Evolutionary conservation across 1,140 invertebrate genomes (phyloP).

Genomic region (Bacillus rossius): DNA sequence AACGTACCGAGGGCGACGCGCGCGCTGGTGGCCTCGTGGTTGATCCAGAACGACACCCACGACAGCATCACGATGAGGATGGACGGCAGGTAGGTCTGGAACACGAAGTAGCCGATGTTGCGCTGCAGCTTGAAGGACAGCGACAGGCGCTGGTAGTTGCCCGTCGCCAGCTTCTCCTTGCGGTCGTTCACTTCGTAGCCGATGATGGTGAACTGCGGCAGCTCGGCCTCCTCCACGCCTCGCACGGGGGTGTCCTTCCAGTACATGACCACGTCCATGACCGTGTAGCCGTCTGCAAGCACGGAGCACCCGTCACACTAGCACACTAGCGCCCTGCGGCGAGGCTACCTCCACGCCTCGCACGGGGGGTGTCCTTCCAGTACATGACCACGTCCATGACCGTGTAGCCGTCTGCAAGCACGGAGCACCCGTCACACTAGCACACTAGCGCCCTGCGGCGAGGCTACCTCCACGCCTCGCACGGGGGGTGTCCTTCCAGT

Average conservation of each 20-base stretch:
- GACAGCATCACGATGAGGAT: conserved; percentile 91
- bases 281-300: conserved; percentile 90
- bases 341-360: conserved; percentile 90
- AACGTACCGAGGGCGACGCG: conserved; percentile 58
- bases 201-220: conserved; percentile 94
- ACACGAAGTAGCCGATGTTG: conserved; percentile 89
- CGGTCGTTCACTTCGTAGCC: conserved; percentile 74
- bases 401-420: conserved; percentile 91
- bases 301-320: too few species aligned
- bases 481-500: conserved; percentile 77
- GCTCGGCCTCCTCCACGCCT: conserved; percentile 88
- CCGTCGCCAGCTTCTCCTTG: conserved; percentile 64
- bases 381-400: conserved; percentile 97
- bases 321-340: conserved; percentile 57
- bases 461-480: conserved; percentile 86
- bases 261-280: conserved; percentile 95
- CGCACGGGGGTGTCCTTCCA: conserved; percentile 75
- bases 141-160: conserved; percentile 88
- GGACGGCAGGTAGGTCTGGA: conserved; percentile 93
- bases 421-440: too few species aligned
- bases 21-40: conserved; percentile 87
- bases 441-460: too few species aligned
- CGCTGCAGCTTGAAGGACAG: conserved; percentile 88
- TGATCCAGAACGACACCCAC: conserved; percentile 97
- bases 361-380: conserved; percentile 72